A percentile compares a stretch with the other conserved stretches of the same genome.
Evolutionary conservation across 2,797 vertebrate species (phyloP).

Genomic region (Periparus ater): DNA sequence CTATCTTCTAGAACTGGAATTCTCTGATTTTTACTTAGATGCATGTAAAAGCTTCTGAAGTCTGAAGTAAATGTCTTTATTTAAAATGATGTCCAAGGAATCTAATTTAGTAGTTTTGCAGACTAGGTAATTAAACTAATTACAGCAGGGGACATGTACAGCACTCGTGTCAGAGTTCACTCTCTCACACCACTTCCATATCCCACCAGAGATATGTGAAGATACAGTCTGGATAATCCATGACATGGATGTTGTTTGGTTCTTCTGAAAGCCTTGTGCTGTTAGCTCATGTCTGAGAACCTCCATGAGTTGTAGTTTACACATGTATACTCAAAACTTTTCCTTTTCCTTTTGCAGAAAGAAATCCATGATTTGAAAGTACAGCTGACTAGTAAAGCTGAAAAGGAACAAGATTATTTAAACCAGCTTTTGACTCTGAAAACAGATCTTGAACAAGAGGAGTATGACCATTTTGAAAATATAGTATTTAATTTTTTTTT

Average conservation of each 20-base stretch:
- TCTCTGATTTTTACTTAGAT: not conserved
- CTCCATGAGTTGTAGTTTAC: not conserved
- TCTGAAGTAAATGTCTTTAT: not conserved
- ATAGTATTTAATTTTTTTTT: not conserved
- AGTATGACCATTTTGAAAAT: conserved; percentile 57
- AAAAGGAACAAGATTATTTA: conserved; percentile 77
- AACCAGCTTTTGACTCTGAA: conserved; percentile 75
- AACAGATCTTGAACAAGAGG: conserved; percentile 67
- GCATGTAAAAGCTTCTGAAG: not conserved
- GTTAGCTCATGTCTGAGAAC: not conserved
- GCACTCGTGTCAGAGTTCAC: not conserved
- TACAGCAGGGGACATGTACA: not conserved
- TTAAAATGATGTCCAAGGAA: not conserved
- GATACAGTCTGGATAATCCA: not conserved
- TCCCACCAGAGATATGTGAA: not conserved
- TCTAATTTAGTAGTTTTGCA: not conserved
- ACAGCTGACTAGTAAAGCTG: conserved; percentile 73
- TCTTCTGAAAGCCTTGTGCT: not conserved
- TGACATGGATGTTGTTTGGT: not conserved
- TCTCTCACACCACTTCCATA: not conserved
- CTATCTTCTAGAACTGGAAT: not conserved
- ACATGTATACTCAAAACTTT: not conserved
- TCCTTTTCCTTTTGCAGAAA: conserved; percentile 67
- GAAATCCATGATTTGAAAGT: conserved; percentile 77
- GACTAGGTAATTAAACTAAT: not conserved